Conservation (phyloP, 2,797 vertebrate genomes). For the Sarcoramphus papa region DNA sequence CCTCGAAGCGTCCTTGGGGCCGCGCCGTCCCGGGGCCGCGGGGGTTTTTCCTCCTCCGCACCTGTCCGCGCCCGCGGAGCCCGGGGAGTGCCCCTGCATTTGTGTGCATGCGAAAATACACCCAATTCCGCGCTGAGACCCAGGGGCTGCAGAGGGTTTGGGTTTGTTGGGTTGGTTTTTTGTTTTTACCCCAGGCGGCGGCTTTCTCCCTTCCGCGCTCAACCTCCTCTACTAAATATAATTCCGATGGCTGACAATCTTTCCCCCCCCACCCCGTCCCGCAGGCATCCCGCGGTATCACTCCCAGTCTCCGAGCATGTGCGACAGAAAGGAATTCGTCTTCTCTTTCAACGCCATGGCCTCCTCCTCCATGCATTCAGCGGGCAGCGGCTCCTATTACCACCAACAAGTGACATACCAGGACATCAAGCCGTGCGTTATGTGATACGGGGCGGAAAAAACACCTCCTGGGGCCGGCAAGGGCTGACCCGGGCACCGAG, state of each 20-base stretch:
- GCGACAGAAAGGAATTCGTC: constrained; percentile 97
- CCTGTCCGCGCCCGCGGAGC: background rate
- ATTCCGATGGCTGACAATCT: background rate
- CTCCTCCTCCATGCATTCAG: constrained; percentile 93
- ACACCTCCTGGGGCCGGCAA: background rate
- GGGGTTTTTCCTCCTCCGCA: background rate
- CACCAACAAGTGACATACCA: constrained; percentile 98
- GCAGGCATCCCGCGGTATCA: constrained; percentile 96
- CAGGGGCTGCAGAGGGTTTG: too few species aligned
- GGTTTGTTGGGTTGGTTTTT: too few species aligned
- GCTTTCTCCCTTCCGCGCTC: background rate
- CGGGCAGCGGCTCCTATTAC: constrained; percentile 90
- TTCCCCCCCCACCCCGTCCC: background rate
- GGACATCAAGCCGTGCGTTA: constrained; percentile 99
- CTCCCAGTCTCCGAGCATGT: constrained; percentile 97
- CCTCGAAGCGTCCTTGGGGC: background rate
- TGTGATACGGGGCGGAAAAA: constrained; percentile 79
- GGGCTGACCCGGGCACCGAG: background rate
- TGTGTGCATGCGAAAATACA: background rate
- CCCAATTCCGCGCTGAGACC: background rate
- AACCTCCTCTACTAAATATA: background rate
- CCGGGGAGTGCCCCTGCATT: too few species aligned
- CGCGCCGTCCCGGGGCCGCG: background rate
- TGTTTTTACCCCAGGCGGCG: background rate
- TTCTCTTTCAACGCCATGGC: constrained; percentile 99